A percentile compares a stretch with the other conserved stretches of the same genome.
Conservation (phyloP, 2,113 vertebrate species). For the Pseudorasbora parva region DNA sequence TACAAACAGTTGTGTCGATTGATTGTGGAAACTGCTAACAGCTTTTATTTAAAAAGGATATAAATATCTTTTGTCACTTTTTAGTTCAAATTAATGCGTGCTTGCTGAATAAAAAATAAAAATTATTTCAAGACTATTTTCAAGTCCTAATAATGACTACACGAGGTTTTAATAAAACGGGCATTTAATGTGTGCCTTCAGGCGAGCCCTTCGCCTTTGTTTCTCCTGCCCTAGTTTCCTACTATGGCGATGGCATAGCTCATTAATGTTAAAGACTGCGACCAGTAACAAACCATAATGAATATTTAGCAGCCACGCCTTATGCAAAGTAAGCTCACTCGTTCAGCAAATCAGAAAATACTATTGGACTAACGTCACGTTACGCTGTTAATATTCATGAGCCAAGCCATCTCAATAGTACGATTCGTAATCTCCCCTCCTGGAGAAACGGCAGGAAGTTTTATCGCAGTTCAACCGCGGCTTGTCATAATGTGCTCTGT, state of each 20-base stretch:
- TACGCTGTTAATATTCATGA: background rate
- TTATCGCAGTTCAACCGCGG: constrained; percentile 21
- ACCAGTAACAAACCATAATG: background rate
- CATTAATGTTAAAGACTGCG: background rate
- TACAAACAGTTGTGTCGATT: no score
- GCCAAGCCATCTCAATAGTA: background rate
- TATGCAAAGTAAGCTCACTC: background rate
- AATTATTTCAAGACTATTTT: no score
- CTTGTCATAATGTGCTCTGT: constrained; percentile 13
- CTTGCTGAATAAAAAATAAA: background rate
- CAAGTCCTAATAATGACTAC: background rate
- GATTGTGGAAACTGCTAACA: background rate
- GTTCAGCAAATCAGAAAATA: background rate
- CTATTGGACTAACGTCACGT: background rate
- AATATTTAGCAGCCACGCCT: background rate
- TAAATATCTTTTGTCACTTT: background rate
- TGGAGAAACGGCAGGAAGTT: constrained; percentile 68
- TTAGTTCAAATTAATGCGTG: background rate
- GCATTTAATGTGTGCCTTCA: background rate
- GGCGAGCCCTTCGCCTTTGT: constrained; percentile 8
- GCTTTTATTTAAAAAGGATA: background rate
- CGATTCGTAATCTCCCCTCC: background rate
- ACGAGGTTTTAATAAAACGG: background rate
- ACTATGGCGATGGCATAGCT: background rate
- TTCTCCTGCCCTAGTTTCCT: background rate